Base-by-base conservation (phyloP, 2,113 vertebrate genomes). In the Xiphorhynchus elegans region DNA sequence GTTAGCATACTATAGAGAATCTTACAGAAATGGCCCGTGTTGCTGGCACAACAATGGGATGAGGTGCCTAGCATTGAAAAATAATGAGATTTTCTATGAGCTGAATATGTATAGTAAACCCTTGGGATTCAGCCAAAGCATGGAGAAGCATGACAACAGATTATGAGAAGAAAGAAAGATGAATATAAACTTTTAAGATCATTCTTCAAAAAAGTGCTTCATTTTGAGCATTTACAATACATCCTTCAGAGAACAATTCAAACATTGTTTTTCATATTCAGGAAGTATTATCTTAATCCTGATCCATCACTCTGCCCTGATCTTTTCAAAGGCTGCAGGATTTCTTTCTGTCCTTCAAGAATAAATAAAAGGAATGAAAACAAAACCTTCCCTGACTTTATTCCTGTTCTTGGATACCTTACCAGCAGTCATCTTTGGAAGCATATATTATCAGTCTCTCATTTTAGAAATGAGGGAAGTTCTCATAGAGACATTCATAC, bases 31-130 rank as follows among this genome's bases (percentile, higher is more conserved):
- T 44, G 93, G 50, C 75, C 40, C 44, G 39, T 68, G 55, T 75
- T 87, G 21, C 62, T 88, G 70, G 53, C 53, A 88, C 68, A 93
- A 81, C 64, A 82, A 87, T 60, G 42, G 79, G 58, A 83, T 76
- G 63, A 39, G 67, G 75, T 84, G 44, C n/a, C 49, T 67, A 78
- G 31, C 64, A 40, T 1, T 70, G 78, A 84, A 93, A 81, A 59
- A 81, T 82, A 94, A 92, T 88, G 72, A 89, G 62, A 94, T 97
- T 96, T 95, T 44, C 44, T 82, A 37, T 81, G 76, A 96, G 66
- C 59, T 91, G 82, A 94, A 58, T 91, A 67, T 33, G 37, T 70
- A 64, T 28, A 60, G 74, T 83, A 88, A 96, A 33, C 68, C 63
- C 53, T 75, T n/a, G 69, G 74, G 63, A 80, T 95, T 94, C 83